phyloP scores from a whole-genome alignment of 2,888 invertebrate genomes.

The Ischnura elegans region DNA sequence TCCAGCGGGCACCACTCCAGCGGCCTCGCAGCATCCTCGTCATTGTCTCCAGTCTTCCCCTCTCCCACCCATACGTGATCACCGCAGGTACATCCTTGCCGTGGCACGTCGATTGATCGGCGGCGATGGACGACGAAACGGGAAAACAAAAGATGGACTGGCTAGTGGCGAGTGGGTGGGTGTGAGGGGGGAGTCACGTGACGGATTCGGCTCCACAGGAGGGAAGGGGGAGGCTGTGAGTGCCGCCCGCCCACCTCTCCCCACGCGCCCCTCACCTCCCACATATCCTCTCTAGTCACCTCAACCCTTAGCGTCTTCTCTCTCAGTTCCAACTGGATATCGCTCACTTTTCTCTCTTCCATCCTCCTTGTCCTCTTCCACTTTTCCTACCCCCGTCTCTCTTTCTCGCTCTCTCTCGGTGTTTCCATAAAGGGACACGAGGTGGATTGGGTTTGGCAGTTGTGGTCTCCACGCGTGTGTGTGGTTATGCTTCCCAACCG shows the following conservation, averaged over 20 bases:
- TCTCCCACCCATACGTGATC: not conserved
- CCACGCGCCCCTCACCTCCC: not conserved
- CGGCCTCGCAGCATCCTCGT: not conserved
- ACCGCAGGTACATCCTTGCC: not conserved
- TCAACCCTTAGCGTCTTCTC: no score
- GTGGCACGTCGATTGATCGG: slow-evolving; percentile 28
- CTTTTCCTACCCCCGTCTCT: not conserved
- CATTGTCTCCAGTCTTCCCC: not conserved
- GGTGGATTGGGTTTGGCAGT: not conserved
- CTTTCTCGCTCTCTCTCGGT: not conserved
- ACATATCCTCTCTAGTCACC: not conserved
- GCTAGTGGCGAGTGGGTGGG: not conserved
- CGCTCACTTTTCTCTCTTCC: no score
- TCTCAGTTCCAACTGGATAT: no score
- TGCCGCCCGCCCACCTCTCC: not conserved
- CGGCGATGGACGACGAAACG: slow-evolving; percentile 24
- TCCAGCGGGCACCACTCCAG: not conserved
- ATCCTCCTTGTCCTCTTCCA: no score
- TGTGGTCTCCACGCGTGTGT: not conserved
- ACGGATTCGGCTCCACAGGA: not conserved
- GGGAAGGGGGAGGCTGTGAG: not conserved
- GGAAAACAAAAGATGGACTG: not conserved
- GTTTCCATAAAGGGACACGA: not conserved
- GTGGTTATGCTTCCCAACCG: slow-evolving; percentile 26
- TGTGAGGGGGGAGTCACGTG: not conserved